Base-by-base conservation (phyloP, 1,140 invertebrate genomes). In the Chrysomallon squamiferum region DNA sequence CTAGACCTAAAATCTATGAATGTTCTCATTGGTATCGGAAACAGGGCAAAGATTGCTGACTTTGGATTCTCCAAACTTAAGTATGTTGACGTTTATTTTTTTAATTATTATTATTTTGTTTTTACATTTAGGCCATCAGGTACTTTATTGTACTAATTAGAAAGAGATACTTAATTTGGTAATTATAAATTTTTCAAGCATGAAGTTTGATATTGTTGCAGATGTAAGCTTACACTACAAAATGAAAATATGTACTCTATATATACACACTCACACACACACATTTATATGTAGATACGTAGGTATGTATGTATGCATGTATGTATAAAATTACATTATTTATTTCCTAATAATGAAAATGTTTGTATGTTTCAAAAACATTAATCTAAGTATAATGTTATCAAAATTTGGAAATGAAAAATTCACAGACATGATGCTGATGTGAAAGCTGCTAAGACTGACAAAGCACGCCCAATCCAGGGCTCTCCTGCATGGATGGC, bases 31-130 rank as follows among this genome's bases (percentile, higher is more conserved):
- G 75, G 72, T 50, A 52, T 62, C 20, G 65, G 61, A 45, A 56
- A 71, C 4, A 54, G 76, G 13, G 81, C 81, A 20, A 83, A 83
- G 62, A 78, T 83, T 56, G 79, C 80, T 25, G 81, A 82, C 52
- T 83, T 83, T 75, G 81, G 81, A 11, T 83, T 83, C 64, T 82
- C 81, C 7, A 83, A 83, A 68, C 72, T 82, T 43, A 77, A 78
- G 81, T 82, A 66, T 59, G 62, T 67, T 56, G 1, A n/a, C n/a
- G n/a, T n/a, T n/a, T n/a, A n/a, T 43, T n/a, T 20, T 38, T 20
- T 2, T 20, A 13, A 3, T 32, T 9, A 32, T 33, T 32, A 5
- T 35, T 32, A 11, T 18, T 1, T 15, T 35, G 32, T 35, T 59
- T 3, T 13, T 11, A 32, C 33, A 22, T 54, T 15, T 54, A 22